Base-by-base conservation (phyloP, 2,797 vertebrate species). In the Varecia variegata region DNA sequence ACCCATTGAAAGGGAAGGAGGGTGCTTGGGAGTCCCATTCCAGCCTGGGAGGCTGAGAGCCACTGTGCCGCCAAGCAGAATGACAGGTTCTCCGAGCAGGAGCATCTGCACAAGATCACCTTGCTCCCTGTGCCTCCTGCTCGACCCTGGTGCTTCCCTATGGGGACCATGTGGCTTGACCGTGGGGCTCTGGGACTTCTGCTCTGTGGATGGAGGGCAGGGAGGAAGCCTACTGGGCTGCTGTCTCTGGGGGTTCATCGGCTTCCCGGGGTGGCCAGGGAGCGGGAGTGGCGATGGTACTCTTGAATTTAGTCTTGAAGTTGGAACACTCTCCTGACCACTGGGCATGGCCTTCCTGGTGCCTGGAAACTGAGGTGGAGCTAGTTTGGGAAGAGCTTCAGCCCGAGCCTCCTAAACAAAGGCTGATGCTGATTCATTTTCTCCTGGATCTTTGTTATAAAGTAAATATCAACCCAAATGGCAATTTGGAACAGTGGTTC, bases 351-450 rank as follows among this genome's bases (percentile, higher is more conserved):
- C 54, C 85, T 68, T 81, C 76, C 84, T 58, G 91, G 38, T 73
- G 83, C 93, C 93, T 82, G 82, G 77, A 97, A 96, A 73, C 56
- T 12, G 27, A 96, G 85, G 40, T 47, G 88, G 68, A 74, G 85
- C n/a, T 58, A 45, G 8, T 71, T 17, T 85, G 40, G 93, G 71
- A 83, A 92, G 88, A 91, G 54, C 71, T 90, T 58, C 81, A 65
- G 68, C 68, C 9, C 0, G 32, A 70, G 67, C 35, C 40, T 79
- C 70, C 70, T 47, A 60, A 94, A 95, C 96, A 96, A 95, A 94
- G 71, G 43, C 84, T 32, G 25, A 25, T 21, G 56, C 38, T 85
- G 97, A 95, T 54, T 97, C 96, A 88, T 80, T 60, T 25, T 83
- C 96, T 93, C 92, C 93, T 47, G 62, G 71, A 14, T 27, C 21